Percentiles rank a stretch among this genome's conserved stretches.
Conservation (phyloP, 2,888 invertebrate genomes). For the Mycogona germanica region DNA sequence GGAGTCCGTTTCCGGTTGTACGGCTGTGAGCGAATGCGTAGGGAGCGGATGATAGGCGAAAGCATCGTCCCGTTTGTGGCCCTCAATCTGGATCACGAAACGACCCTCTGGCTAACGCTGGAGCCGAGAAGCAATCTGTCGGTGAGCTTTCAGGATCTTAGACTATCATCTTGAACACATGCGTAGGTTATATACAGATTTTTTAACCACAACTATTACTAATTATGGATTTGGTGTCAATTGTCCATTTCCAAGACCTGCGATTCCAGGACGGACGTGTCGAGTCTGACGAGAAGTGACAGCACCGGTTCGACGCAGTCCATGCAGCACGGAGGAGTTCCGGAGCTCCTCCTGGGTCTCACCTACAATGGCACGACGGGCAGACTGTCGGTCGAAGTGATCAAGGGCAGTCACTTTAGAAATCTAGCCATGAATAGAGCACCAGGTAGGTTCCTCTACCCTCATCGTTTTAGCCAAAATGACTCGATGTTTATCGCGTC, state of each 20-base stretch:
- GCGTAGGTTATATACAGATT: too few relatives aligned
- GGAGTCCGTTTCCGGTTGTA: constrained; percentile 81
- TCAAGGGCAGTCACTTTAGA: constrained; percentile 60
- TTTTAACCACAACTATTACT: too few relatives aligned
- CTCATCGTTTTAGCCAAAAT: neutral
- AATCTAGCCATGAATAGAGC: constrained; percentile 37
- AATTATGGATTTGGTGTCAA: too few relatives aligned
- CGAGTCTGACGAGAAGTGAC: constrained; percentile 78
- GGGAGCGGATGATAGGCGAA: constrained; percentile 84
- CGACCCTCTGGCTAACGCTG: constrained; percentile 76
- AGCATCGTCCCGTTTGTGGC: constrained; percentile 79
- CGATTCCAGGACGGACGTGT: constrained; percentile 44
- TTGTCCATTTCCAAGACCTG: constrained; percentile 30
- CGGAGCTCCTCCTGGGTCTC: constrained; percentile 75
- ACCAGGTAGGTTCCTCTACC: constrained; percentile 29
- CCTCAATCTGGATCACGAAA: constrained; percentile 78
- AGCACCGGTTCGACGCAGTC: constrained; percentile 90
- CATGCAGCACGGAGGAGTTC: constrained; percentile 64
- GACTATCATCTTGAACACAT: too few relatives aligned
- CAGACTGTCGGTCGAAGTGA: constrained; percentile 79
- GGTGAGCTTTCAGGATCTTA: constrained; percentile 19
- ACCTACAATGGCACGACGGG: constrained; percentile 91
- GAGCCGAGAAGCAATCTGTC: constrained; percentile 40
- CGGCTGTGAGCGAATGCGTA: constrained; percentile 82
- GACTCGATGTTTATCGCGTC: too few relatives aligned